Evolutionary conservation across 2,113 vertebrate genomes (phyloP).

Genomic region (Malurus elegans): DNA sequence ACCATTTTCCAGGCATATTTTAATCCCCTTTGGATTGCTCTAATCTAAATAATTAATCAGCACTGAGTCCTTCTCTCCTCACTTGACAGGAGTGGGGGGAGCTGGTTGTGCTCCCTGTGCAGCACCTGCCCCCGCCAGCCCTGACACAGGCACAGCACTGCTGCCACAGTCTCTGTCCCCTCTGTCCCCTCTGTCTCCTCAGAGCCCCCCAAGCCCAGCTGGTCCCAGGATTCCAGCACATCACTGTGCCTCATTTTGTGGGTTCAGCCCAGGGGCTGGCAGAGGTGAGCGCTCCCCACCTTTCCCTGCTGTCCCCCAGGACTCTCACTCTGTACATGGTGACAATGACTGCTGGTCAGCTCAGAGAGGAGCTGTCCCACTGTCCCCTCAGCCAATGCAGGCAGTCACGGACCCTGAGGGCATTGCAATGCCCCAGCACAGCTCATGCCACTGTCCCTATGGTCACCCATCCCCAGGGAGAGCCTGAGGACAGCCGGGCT

Average conservation of each 20-base stretch:
- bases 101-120: background rate
- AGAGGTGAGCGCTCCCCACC: background rate
- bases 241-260: fast-evolving
- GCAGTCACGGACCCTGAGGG: background rate
- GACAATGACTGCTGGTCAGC: background rate
- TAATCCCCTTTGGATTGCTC: background rate
- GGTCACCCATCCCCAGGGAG: background rate
- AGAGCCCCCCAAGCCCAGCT: background rate
- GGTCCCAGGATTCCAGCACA: background rate
- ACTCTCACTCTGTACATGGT: fast-evolving
- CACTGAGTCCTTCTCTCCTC: background rate
- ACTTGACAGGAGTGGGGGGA: background rate
- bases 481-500: background rate
- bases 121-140: background rate
- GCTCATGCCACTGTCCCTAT: background rate
- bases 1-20: background rate
- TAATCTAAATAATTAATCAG: background rate
- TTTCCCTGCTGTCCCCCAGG: background rate
- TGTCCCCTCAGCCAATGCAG: background rate
- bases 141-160: fast-evolving
- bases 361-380: fast-evolving
- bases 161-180: background rate
- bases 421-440: fast-evolving
- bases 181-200: background rate
- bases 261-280: background rate